Evolutionary conservation across 1,140 invertebrate species (phyloP).

Genomic region (Drosophila malerkotliana): DNA sequence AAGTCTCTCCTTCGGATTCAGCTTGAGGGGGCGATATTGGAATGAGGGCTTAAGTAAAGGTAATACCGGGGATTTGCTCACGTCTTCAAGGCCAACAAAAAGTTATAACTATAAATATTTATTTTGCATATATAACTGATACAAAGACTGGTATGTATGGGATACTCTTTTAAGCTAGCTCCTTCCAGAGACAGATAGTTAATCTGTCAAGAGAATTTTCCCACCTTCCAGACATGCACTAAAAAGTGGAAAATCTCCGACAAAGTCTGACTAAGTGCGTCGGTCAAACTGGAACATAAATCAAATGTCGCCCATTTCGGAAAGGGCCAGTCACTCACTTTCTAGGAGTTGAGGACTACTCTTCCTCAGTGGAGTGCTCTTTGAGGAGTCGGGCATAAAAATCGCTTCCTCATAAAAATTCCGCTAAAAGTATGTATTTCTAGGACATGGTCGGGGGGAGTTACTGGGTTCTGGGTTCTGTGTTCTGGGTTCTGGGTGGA

Average conservation of each 20-base stretch:
- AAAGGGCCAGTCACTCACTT: constrained; percentile 36
- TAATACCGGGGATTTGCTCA: constrained; percentile 11
- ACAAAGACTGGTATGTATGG: background rate
- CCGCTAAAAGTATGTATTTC: constrained; percentile 48
- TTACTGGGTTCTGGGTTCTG: background rate
- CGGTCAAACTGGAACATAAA: constrained; percentile 67
- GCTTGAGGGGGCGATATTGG: constrained; percentile 14
- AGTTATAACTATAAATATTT: constrained; percentile 33
- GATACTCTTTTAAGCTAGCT: no score
- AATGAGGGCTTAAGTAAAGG: constrained; percentile 20
- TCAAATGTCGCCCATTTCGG: constrained; percentile 42
- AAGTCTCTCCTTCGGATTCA: constrained; percentile 37
- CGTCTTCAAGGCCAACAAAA: constrained; percentile 28
- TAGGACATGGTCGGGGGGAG: background rate
- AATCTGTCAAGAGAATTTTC: constrained; percentile 3
- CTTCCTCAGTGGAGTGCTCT: background rate
- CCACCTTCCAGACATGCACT: constrained; percentile 22
- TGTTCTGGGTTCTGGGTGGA: constrained; percentile 11
- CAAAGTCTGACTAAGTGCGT: constrained; percentile 33
- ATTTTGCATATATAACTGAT: background rate
- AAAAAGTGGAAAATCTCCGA: background rate
- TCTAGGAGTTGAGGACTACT: constrained; percentile 9
- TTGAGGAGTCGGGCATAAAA: constrained; percentile 56
- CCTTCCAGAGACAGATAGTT: background rate
- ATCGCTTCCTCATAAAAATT: constrained; percentile 69